Evolutionary conservation across 2,113 vertebrate species (phyloP).

Genomic region (Opisthocomus hoazin): DNA sequence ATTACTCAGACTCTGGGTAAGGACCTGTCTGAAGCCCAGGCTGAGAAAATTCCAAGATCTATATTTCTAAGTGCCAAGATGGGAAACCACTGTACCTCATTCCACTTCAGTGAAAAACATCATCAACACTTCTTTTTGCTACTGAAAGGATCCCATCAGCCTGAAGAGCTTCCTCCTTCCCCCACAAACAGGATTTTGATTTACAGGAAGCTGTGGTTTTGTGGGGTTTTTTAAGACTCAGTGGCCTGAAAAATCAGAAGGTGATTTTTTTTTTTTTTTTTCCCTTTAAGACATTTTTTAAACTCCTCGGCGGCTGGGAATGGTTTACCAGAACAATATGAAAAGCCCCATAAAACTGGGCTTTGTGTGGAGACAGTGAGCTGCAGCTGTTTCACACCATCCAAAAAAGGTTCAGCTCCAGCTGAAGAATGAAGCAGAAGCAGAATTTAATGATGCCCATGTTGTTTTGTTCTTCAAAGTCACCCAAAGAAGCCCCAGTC

Average conservation of each 20-base stretch:
- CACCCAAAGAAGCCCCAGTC: not conserved
- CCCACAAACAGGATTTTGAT: not conserved
- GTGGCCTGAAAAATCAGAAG: not conserved
- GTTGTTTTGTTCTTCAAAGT: not conserved
- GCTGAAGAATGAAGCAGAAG: not conserved
- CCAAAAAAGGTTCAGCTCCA: not conserved
- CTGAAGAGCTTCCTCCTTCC: not conserved
- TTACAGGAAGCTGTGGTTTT: not conserved
- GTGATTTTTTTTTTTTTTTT: not conserved
- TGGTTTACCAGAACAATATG: not conserved
- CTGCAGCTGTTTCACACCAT: not conserved
- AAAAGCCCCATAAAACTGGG: not conserved
- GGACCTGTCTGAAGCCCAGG: not conserved
- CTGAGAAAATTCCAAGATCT: not conserved
- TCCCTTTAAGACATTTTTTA: not conserved
- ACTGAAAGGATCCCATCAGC: not conserved
- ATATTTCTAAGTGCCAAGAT: not conserved
- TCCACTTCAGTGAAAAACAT: not conserved
- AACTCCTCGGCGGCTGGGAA: not conserved
- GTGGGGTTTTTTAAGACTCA: not conserved
- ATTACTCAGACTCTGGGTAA: not conserved
- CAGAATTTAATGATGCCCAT: rapidly evolving
- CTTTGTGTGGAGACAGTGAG: not conserved
- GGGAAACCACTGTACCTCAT: not conserved
- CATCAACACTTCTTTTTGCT: not conserved